Evolutionary conservation across 2,888 invertebrate genomes (phyloP), one percentile per base, ranked within the genome.

Genomic region (Xylophagus ater): DNA sequence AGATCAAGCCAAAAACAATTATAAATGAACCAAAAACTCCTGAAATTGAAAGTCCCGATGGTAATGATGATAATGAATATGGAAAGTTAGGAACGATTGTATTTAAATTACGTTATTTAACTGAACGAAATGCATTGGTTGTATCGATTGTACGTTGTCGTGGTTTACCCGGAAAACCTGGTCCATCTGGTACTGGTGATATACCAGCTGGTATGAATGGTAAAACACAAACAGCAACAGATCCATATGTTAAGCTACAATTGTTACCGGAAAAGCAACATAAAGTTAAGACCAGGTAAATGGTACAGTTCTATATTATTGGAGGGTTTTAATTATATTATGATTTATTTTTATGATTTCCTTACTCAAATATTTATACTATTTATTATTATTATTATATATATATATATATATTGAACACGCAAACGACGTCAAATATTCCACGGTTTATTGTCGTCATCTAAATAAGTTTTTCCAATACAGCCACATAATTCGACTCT

Each of bases 211-310:
- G 60, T 34, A 55, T 60, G 52, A 65, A 65, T 53, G 65, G 65
- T 32, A 65, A 65, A 42, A 65, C 60, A 4, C 64, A 64, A 50
- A 53, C 58, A 2, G 65, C 62, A 14, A 65, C 66, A 3, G 97
- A 98, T 70, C 97, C 97, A 0, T 98, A 98, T 65, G 93, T 98
- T 24, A 98, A 98, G 65, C 74, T 98, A 40, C 97, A 96, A 62
- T 73, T 98, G 25, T 69, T 98, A 49, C 98, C 98, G 0, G 97
- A 97, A 57, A 96, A 96, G 63, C 90, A 92, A 59, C 94, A 96
- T 61, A 92, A 93, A 65, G 94, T 93, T 40, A 96, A 94, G 68
- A 94, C 94, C 44, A 74, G 71, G 72, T 72, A 24, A 49, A 44
- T 39, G 26, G 5, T 21, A 3, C 20, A 3, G 18, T n/a, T 10